Conservation (phyloP, 1,140 invertebrate genomes). For the Tribolium castaneum region DNA sequence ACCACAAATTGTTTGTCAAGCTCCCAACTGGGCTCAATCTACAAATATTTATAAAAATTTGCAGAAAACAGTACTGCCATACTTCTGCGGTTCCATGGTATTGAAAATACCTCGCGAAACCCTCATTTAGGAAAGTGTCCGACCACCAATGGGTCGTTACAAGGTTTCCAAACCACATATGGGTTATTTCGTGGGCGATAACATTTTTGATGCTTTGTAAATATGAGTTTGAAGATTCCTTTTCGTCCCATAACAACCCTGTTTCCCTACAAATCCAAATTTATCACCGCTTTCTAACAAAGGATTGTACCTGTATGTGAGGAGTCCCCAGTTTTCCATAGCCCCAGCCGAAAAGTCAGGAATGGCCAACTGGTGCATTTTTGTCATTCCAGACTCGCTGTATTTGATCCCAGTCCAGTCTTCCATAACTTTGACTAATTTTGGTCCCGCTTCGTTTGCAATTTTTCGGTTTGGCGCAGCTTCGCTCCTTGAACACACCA, state of each 20-base stretch:
- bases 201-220: slow-evolving; percentile 65
- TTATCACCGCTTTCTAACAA: background rate
- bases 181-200: slow-evolving; percentile 71
- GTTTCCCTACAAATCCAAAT: slow-evolving; percentile 66
- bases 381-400: slow-evolving; percentile 31
- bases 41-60: background rate
- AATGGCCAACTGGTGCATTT: slow-evolving; percentile 74
- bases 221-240: slow-evolving; percentile 55
- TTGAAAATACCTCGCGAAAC: slow-evolving; percentile 64
- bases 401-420: slow-evolving; percentile 65
- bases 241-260: slow-evolving; percentile 66
- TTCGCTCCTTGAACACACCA: slow-evolving; percentile 75
- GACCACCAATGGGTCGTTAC: slow-evolving; percentile 69
- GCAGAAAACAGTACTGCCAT: background rate
- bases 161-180: slow-evolving; percentile 78
- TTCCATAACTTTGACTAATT: slow-evolving; percentile 64
- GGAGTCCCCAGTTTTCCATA: slow-evolving; percentile 89
- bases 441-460: slow-evolving; percentile 66
- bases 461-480: slow-evolving; percentile 73
- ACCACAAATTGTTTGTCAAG: slow-evolving; percentile 68
- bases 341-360: slow-evolving; percentile 87
- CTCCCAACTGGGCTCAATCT: slow-evolving; percentile 50
- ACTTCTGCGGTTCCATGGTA: slow-evolving; percentile 47
- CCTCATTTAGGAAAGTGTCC: slow-evolving; percentile 65
- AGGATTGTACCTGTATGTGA: slow-evolving; percentile 80